Percentiles rank a stretch among this genome's conserved stretches.
Conservation (phyloP, 2,113 vertebrate species). For the Periophthalmus modestus region DNA sequence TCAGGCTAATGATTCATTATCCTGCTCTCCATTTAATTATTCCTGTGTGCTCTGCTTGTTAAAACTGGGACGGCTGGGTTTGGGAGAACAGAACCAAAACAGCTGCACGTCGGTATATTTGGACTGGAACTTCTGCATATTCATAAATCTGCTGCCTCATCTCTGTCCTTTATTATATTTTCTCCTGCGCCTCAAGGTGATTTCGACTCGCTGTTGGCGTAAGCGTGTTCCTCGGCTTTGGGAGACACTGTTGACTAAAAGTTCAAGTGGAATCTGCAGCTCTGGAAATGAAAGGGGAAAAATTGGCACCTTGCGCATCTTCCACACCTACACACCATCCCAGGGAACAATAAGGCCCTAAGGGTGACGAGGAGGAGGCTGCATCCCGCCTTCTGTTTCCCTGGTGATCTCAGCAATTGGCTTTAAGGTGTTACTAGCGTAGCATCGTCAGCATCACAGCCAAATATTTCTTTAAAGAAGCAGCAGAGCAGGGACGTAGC, state of each 20-base stretch:
- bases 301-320: conserved; percentile 32
- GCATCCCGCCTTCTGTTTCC: conserved; percentile 19
- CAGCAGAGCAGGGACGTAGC: no score
- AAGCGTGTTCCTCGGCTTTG: conserved; percentile 38
- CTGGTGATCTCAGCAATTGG: conserved; percentile 33
- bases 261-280: conserved; percentile 29
- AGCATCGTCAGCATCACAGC: conserved; percentile 3
- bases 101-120: not conserved
- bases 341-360: conserved; percentile 41
- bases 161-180: conserved; percentile 31
- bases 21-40: conserved; percentile 38
- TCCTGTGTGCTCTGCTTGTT: conserved; percentile 24
- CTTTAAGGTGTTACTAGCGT: conserved; percentile 30
- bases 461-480: conserved; percentile 26
- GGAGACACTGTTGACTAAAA: conserved; percentile 32
- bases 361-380: conserved; percentile 39
- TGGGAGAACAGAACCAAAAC: not conserved
- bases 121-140: conserved; percentile 8
- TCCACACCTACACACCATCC: conserved; percentile 40
- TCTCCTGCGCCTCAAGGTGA: conserved; percentile 47
- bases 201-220: conserved; percentile 47
- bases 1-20: conserved; percentile 46
- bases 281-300: not conserved
- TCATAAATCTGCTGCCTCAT: conserved; percentile 36
- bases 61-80: conserved; percentile 7